A percentile compares a stretch with the other conserved stretches of the same genome.
phyloP scores from a whole-genome alignment of 2,113 vertebrate species.

The Polyodon spathula region DNA sequence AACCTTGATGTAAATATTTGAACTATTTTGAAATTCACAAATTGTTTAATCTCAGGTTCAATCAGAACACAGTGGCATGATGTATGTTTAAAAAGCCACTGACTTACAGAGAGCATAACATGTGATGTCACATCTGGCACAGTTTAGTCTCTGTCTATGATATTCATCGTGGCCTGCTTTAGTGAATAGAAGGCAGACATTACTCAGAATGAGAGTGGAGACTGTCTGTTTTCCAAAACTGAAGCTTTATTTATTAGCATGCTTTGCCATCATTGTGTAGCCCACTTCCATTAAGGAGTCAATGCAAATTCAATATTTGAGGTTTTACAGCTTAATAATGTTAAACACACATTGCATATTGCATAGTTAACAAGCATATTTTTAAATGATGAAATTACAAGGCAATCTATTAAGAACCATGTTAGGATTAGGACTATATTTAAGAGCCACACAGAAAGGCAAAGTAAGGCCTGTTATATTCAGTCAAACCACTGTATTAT shows the following conservation, averaged over 20 bases:
- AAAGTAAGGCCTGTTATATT: neutral
- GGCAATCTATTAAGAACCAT: too few species aligned
- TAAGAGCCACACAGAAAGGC: conserved; percentile 1
- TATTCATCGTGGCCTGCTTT: conserved; percentile 52
- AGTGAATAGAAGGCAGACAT: conserved; percentile 70
- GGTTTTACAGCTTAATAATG: neutral
- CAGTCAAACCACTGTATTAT: conserved; percentile 29
- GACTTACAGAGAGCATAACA: conserved; percentile 41
- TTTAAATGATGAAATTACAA: too few species aligned
- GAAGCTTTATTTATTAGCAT: conserved; percentile 59
- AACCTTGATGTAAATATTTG: too few species aligned
- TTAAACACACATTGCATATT: neutral
- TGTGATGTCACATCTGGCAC: conserved; percentile 68
- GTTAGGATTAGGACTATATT: neutral
- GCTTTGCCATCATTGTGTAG: conserved; percentile 41
- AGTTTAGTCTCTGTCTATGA: conserved; percentile 49
- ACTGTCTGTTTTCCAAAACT: conserved; percentile 63
- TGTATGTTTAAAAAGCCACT: conserved; percentile 32
- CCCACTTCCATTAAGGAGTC: conserved; percentile 19
- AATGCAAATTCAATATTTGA: conserved; percentile 27
- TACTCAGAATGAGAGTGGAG: conserved; percentile 67
- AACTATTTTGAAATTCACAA: too few species aligned
- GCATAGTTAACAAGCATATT: neutral
- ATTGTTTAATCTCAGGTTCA: too few species aligned
- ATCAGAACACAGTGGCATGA: conserved; percentile 35